Evolutionary conservation across 2,888 invertebrate genomes (phyloP).

Genomic region (Cartodere bifasciata): DNA sequence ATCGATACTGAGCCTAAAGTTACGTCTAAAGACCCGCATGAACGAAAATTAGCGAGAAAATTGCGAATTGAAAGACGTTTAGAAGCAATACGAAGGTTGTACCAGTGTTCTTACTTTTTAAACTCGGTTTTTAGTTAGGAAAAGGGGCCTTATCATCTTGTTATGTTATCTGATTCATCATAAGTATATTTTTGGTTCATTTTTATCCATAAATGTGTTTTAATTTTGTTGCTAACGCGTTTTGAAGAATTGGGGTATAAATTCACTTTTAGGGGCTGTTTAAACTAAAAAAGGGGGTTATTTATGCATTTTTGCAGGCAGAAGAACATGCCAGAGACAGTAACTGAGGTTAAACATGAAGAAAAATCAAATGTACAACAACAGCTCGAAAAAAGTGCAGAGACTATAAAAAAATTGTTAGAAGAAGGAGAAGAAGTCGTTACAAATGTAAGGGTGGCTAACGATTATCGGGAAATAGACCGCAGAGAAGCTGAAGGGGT

Average conservation of each 20-base stretch:
- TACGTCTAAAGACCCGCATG: slow-evolving; percentile 49
- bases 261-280: no score
- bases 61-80: slow-evolving; percentile 52
- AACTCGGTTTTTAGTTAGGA: no score
- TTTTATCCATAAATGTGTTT: no score
- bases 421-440: slow-evolving; percentile 60
- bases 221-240: no score
- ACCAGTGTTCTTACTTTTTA: slow-evolving; percentile 5
- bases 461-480: slow-evolving; percentile 56
- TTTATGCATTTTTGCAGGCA: slow-evolving; percentile 4
- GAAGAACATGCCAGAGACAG: slow-evolving; percentile 6
- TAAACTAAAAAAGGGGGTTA: background rate
- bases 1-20: slow-evolving; percentile 45
- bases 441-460: slow-evolving; percentile 65
- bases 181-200: no score
- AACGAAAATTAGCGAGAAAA: slow-evolving; percentile 57
- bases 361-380: slow-evolving; percentile 47
- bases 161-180: no score
- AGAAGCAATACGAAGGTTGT: slow-evolving; percentile 46
- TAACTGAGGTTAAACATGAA: no score
- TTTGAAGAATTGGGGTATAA: no score
- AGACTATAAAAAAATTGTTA: slow-evolving; percentile 49
- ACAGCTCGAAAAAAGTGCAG: slow-evolving; percentile 50
- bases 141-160: no score
- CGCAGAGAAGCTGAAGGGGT: slow-evolving; percentile 42